Percentiles rank a stretch among this genome's conserved stretches.
Conservation (phyloP, 1,140 invertebrate genomes). For the Vanessa tameamea region DNA sequence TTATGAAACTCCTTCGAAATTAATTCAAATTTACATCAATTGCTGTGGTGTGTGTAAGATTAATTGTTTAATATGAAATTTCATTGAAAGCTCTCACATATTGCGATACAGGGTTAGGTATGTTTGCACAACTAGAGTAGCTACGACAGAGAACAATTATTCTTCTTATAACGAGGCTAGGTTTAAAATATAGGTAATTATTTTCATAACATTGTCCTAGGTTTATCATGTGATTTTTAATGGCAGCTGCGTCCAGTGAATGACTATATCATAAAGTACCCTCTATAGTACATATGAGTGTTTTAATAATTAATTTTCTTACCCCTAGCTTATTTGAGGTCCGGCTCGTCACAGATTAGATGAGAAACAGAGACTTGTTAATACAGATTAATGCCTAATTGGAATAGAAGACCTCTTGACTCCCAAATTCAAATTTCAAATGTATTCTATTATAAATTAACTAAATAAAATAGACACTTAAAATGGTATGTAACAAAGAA, state of each 20-base stretch:
- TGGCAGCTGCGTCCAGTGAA: constrained; percentile 53
- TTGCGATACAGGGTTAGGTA: no score
- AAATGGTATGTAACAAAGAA: no score
- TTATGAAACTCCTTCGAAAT: no score
- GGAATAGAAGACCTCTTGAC: no score
- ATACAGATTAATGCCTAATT: constrained; percentile 25
- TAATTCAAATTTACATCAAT: no score
- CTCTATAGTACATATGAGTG: constrained; percentile 41
- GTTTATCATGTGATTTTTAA: constrained; percentile 37
- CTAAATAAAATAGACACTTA: no score
- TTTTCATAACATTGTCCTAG: constrained; percentile 35
- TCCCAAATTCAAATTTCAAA: no score
- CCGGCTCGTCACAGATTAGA: constrained; percentile 47
- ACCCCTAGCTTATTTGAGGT: constrained; percentile 55
- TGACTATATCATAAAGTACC: constrained; percentile 42
- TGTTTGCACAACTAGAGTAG: not conserved
- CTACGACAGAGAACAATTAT: not conserved
- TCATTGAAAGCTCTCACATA: no score
- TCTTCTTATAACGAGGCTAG: not conserved
- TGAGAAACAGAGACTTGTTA: not conserved
- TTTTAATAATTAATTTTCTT: constrained; percentile 60
- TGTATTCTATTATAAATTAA: no score
- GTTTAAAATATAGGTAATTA: not conserved
- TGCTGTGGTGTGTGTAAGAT: no score
- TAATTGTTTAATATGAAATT: no score